Conservation (phyloP, 2,888 invertebrate genomes). For the Oscheius sp. region DNA sequence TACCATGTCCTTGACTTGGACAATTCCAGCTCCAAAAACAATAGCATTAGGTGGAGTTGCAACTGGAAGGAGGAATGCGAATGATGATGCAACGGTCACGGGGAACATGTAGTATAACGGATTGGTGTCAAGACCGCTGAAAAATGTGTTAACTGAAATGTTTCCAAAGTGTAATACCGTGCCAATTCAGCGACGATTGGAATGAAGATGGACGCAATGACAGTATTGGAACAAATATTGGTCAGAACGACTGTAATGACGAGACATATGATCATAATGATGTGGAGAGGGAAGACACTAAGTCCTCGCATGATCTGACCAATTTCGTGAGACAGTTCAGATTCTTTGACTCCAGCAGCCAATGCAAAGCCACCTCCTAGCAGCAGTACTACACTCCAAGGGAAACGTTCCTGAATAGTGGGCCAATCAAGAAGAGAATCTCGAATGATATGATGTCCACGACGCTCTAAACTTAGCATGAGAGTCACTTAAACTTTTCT, state of each 20-base stretch:
- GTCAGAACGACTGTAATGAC: slow-evolving; percentile 85
- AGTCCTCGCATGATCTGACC: slow-evolving; percentile 82
- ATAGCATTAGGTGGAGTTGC: slow-evolving; percentile 93
- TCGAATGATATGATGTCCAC: slow-evolving; percentile 28
- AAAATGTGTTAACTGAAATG: slow-evolving; percentile 16
- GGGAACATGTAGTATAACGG: slow-evolving; percentile 75
- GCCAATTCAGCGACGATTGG: slow-evolving; percentile 79
- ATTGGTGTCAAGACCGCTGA: slow-evolving; percentile 60
- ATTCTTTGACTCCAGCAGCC: slow-evolving; percentile 75
- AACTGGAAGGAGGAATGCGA: slow-evolving; percentile 79
- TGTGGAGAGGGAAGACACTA: slow-evolving; percentile 79
- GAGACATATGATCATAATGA: slow-evolving; percentile 83
- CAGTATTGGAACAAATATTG: slow-evolving; percentile 88
- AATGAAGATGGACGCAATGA: slow-evolving; percentile 86
- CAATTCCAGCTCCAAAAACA: slow-evolving; percentile 57
- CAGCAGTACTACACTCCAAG: slow-evolving; percentile 68
- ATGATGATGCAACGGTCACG: slow-evolving; percentile 73
- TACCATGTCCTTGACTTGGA: slow-evolving; percentile 62
- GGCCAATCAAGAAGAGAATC: slow-evolving; percentile 60
- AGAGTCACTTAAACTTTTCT: neutral
- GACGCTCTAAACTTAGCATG: neutral
- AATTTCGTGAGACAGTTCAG: slow-evolving; percentile 84
- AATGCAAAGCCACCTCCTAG: slow-evolving; percentile 71
- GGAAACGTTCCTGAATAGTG: slow-evolving; percentile 63
- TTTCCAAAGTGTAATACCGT: slow-evolving; percentile 32